A percentile compares a stretch with the other conserved stretches of the same genome.
phyloP scores from a whole-genome alignment of 2,888 invertebrate genomes.

The Gisinianus flammeolus region DNA sequence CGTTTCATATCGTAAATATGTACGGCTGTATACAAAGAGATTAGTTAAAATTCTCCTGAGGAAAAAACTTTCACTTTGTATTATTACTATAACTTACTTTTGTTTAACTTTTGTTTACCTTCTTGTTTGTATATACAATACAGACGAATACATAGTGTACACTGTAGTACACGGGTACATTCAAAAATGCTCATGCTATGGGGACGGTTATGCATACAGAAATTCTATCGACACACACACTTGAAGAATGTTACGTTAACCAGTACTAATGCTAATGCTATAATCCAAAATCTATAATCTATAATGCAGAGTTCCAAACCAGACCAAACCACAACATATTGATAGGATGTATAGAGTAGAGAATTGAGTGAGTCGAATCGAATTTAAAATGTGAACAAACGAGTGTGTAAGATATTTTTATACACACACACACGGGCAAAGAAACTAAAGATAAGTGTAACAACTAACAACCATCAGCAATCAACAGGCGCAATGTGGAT shows the following conservation, averaged over 20 bases:
- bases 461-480: no score
- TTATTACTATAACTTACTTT: constrained; percentile 18
- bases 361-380: no score
- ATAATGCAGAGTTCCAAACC: no score
- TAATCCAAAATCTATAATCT: no score
- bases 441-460: no score
- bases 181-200: neutral
- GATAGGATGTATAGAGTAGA: no score
- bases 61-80: constrained; percentile 35
- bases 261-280: no score
- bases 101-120: constrained; percentile 7
- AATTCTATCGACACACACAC: neutral
- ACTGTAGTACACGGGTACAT: neutral
- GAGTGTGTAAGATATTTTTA: no score
- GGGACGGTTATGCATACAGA: neutral
- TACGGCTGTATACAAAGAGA: constrained; percentile 4
- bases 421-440: no score
- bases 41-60: constrained; percentile 30
- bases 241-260: neutral
- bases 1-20: neutral
- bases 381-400: no score
- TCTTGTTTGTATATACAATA: neutral
- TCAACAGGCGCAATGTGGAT: no score
- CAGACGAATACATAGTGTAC: neutral
- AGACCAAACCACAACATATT: no score